Percentiles rank a stretch among this genome's conserved stretches.
These are phyloP conservation scores for Ashinkailepas kermadecensis DNA, from an alignment of 2,888 invertebrate genomes.

Conservation along the genomic window DNA sequence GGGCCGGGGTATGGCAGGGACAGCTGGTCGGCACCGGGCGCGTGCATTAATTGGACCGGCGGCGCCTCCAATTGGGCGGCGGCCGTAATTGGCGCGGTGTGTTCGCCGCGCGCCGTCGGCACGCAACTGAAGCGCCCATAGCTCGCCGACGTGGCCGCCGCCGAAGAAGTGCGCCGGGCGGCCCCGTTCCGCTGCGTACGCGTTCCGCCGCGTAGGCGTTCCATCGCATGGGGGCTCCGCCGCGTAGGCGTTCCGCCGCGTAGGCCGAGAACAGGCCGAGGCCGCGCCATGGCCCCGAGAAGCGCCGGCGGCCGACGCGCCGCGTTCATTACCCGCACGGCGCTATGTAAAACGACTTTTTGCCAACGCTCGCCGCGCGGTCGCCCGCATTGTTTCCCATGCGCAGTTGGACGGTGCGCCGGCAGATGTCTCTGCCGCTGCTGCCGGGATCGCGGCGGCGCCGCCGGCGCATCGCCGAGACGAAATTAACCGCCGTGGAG, in stretches of 20 bases:
- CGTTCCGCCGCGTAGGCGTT: too few relatives aligned
- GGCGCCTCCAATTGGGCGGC: constrained; percentile 4
- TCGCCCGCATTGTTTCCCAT: neutral
- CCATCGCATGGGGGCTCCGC: too few relatives aligned
- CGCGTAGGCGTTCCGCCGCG: too few relatives aligned
- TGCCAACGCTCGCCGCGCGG: neutral
- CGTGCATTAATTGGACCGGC: neutral
- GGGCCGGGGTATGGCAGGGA: too few relatives aligned
- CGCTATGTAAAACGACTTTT: constrained; percentile 2
- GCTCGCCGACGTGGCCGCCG: neutral
- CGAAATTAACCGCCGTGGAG: neutral
- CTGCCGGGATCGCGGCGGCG: neutral
- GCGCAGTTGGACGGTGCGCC: neutral
- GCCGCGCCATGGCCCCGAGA: too few relatives aligned
- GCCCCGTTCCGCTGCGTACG: too few relatives aligned
- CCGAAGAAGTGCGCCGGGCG: too few relatives aligned
- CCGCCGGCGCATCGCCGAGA: neutral
- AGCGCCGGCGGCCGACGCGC: neutral
- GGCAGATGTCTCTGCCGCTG: neutral
- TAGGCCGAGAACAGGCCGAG: too few relatives aligned
- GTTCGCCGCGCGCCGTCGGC: neutral
- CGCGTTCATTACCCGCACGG: neutral
- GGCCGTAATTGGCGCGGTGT: neutral
- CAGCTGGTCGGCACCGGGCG: too few relatives aligned
- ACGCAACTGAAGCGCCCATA: neutral